Conservation (phyloP, 2,888 invertebrate genomes). For the Tachina grossa region DNA sequence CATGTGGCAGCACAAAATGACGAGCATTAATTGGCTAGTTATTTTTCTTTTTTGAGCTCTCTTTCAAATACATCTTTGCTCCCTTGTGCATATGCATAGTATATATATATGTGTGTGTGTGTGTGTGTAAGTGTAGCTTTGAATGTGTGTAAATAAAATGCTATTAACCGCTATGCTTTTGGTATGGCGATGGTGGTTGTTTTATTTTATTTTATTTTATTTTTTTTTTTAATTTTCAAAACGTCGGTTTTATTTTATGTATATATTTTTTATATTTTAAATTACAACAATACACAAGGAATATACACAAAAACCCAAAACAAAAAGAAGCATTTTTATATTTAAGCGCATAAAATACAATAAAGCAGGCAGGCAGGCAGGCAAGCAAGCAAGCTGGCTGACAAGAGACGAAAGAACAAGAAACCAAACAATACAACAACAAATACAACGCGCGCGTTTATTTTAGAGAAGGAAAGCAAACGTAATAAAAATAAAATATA, state of each 20-base stretch:
- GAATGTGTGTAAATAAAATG: slow-evolving; percentile 36
- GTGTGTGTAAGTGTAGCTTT: background rate
- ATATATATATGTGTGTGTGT: slow-evolving; percentile 1
- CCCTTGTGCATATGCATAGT: background rate
- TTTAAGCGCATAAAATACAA: slow-evolving; percentile 53
- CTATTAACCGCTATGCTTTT: slow-evolving; percentile 64
- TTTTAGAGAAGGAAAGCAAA: slow-evolving; percentile 67
- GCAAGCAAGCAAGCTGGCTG: background rate
- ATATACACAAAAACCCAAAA: slow-evolving; percentile 36
- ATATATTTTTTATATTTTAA: slow-evolving; percentile 56
- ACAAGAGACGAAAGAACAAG: slow-evolving; percentile 57
- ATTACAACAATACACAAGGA: slow-evolving; percentile 49
- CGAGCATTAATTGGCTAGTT: slow-evolving; percentile 41
- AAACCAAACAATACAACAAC: slow-evolving; percentile 48
- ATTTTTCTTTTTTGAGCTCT: slow-evolving; percentile 48
- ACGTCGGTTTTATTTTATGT: slow-evolving; percentile 38
- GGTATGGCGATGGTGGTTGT: slow-evolving; percentile 56
- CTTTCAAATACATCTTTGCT: slow-evolving; percentile 45
- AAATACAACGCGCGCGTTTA: slow-evolving; percentile 63
- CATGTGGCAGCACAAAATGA: slow-evolving; percentile 45
- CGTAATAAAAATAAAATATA: slow-evolving; percentile 70
- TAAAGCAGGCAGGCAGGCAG: slow-evolving; percentile 26
- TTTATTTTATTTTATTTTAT: slow-evolving; percentile 53
- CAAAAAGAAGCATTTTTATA: slow-evolving; percentile 49
- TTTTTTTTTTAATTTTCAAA: slow-evolving; percentile 53